Base-by-base conservation (phyloP, 2,888 invertebrate species). In the Temnothorax unifasciatus region DNA sequence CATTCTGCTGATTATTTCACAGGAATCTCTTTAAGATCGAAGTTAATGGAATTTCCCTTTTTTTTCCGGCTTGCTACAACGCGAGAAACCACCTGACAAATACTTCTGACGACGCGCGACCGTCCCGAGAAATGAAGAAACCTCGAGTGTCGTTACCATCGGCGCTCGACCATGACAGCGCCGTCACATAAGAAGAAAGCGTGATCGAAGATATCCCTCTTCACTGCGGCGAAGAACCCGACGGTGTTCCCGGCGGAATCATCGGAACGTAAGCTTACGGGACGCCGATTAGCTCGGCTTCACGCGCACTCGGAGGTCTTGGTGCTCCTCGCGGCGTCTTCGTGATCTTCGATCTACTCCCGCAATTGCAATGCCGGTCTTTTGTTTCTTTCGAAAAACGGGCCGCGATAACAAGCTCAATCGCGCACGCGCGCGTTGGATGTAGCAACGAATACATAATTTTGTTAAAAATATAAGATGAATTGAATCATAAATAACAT, bases 161-260 rank as follows among this genome's bases (percentile, higher is more conserved):
- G 79, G 88, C 86, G 85, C 66, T 87, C 86, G 87, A 90, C 87
- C 90, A 82, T 90, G 88, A 88, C 89, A 82, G 69, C 88, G 84
- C 57, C 44, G 61, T 76, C 85, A 63, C 79, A 87, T 85, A 88
- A 90, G 86, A 90, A 88, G 89, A 90, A 89, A 88, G 89, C 75
- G 61, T 63, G 82, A 71, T 71, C 89, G 71, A 85, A 83, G 87
- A 81, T 87, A 85, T 75, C 76, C 81, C 66, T 86, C 85, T 11
- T 54, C 54, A 41, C 44, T 25, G n/a, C 3, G 21, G 13, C 61
- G 44, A 63, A n/a, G 52, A 44, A 52, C 61, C 73, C 61, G n/a
- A 25, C 50, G 21, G 3, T 82, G 29, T 74, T 57, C 29, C 57
- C 75, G 38, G 18, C 9, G 25, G 64, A 82, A 63, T 82, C 44